phyloP scores from a whole-genome alignment of 2,113 vertebrate species.

The Pteruthius melanotis region DNA sequence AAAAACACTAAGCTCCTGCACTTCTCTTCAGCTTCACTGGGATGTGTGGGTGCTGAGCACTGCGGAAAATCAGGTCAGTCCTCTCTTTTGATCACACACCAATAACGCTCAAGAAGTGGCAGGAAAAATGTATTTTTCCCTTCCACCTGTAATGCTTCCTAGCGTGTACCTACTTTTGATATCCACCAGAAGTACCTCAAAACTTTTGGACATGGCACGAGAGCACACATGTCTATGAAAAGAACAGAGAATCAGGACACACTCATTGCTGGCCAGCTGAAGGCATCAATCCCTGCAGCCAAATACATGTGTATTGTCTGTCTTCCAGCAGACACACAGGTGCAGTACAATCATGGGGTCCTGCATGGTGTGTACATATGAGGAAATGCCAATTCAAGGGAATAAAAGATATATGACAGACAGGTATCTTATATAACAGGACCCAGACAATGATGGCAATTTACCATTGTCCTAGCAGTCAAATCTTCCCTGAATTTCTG shows the following conservation, averaged over 20 bases:
- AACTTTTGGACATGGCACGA: background rate
- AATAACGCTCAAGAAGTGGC: background rate
- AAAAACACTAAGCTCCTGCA: constrained; percentile 36
- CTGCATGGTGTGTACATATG: background rate
- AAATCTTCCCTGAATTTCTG: background rate
- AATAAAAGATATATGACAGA: background rate
- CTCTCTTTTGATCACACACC: constrained; percentile 40
- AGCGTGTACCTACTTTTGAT: background rate
- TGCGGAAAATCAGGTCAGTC: constrained; percentile 42
- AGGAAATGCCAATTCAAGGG: background rate
- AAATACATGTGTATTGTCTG: background rate
- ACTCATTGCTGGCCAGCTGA: background rate
- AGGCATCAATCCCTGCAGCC: background rate
- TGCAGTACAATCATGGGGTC: background rate
- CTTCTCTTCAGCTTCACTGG: constrained; percentile 33
- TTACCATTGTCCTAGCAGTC: background rate
- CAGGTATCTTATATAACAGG: background rate
- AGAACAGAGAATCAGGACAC: background rate
- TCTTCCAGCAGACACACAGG: background rate
- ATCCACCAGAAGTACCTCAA: background rate
- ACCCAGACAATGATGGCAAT: background rate
- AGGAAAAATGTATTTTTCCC: background rate
- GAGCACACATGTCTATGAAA: background rate
- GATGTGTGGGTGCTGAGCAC: constrained; percentile 44
- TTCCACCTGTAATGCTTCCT: background rate